These are phyloP conservation scores for Corticium candelabrum DNA, from an alignment of 37 sponge, comb jelly and placozoan genomes.

Conservation along the genomic window DNA sequence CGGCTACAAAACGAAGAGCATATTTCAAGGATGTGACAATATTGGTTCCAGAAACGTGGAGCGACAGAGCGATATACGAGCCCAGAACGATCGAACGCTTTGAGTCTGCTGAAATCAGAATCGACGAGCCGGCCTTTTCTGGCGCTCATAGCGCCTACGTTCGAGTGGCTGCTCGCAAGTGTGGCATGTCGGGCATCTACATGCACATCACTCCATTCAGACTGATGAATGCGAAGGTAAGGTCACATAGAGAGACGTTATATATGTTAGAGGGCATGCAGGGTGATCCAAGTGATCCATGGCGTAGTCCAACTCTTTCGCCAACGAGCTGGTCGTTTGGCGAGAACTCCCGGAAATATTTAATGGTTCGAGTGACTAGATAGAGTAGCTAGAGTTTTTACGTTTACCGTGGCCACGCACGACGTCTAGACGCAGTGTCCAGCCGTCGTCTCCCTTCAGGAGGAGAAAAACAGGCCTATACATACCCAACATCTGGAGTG, in stretches of 20 bases:
- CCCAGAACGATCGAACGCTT: neutral
- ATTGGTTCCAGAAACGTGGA: neutral
- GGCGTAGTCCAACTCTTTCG: too few relatives aligned
- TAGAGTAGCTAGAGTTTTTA: too few relatives aligned
- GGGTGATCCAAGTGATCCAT: too few relatives aligned
- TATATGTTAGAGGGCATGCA: too few relatives aligned
- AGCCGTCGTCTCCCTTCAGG: too few relatives aligned
- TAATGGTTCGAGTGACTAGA: too few relatives aligned
- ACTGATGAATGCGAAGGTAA: neutral
- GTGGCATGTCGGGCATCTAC: neutral
- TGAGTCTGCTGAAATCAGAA: neutral
- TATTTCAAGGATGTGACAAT: neutral
- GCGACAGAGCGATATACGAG: neutral
- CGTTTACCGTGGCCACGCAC: too few relatives aligned
- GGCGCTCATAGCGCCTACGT: neutral
- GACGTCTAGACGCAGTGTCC: too few relatives aligned
- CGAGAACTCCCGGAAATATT: too few relatives aligned
- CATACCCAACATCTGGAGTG: too few relatives aligned
- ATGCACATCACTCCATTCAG: neutral
- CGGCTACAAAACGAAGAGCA: neutral
- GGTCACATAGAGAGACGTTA: neutral
- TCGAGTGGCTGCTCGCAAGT: neutral
- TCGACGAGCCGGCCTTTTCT: neutral
- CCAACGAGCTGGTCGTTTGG: too few relatives aligned
- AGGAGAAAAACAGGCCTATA: too few relatives aligned